Percentiles rank a stretch among this genome's conserved stretches.
Conservation (phyloP, 2,113 vertebrate species). For the Tetrax tetrax region DNA sequence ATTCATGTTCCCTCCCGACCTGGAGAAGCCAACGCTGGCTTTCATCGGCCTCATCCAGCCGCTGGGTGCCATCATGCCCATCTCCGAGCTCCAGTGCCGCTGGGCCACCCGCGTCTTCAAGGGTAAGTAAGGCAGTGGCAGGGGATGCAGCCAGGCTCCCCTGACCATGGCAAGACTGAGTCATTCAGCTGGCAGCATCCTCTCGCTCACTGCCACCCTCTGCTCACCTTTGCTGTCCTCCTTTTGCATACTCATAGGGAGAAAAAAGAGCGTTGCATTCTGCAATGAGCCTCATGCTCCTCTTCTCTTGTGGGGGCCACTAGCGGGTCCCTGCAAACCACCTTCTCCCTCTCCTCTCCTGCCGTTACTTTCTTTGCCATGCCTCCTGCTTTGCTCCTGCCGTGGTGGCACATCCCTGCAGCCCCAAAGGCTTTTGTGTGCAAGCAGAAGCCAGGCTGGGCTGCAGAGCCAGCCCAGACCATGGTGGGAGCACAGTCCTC, state of each 20-base stretch:
- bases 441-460: background rate
- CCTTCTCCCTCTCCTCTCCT: background rate
- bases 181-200: background rate
- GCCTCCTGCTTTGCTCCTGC: background rate
- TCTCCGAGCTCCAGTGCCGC: no score
- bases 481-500: background rate
- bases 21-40: constrained; percentile 77
- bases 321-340: background rate
- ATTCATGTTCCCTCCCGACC: constrained; percentile 79
- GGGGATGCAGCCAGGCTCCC: background rate
- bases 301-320: background rate
- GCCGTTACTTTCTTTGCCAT: fast-evolving
- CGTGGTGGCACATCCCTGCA: fast-evolving
- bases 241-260: background rate
- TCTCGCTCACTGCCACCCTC: fast-evolving
- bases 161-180: fast-evolving
- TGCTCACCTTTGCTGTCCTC: background rate
- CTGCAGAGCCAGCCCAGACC: background rate
- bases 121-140: constrained; percentile 76
- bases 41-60: no score
- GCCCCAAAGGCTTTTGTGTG: background rate
- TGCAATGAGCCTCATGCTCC: fast-evolving
- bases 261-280: fast-evolving
- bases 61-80: no score
- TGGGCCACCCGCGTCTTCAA: constrained; percentile 75